Evolutionary conservation across 2,888 invertebrate genomes (phyloP).

Genomic region (Drosophila affinis): DNA sequence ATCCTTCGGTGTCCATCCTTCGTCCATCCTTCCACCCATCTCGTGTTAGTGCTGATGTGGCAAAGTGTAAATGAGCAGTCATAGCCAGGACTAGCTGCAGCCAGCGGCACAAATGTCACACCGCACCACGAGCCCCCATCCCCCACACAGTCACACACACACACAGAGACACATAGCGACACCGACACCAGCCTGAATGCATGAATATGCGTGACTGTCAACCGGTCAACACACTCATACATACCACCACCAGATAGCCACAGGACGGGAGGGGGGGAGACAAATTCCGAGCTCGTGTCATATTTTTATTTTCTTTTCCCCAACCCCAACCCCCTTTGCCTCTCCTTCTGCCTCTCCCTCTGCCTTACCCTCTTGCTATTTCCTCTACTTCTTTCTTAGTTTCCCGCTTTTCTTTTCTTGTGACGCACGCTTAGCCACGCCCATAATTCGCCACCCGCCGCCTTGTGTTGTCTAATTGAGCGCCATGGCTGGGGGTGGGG

Average conservation of each 20-base stretch:
- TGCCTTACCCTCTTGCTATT: not conserved
- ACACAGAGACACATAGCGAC: not conserved
- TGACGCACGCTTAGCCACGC: slow-evolving; percentile 1
- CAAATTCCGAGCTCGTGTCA: slow-evolving; percentile 45
- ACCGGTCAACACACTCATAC: slow-evolving; percentile 17
- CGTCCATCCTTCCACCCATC: not conserved
- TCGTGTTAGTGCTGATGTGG: slow-evolving; percentile 65
- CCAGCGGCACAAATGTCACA: slow-evolving; percentile 73
- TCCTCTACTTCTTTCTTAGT: not conserved
- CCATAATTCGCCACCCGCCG: slow-evolving; percentile 1
- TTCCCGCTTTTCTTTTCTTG: slow-evolving; percentile 4
- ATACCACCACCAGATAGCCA: not conserved
- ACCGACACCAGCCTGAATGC: slow-evolving; percentile 15
- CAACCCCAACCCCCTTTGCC: not conserved
- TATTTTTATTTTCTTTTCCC: slow-evolving; percentile 64
- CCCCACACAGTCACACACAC: not conserved
- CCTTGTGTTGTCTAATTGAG: slow-evolving; percentile 45
- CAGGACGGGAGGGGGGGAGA: not conserved
- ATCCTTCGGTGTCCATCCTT: not conserved
- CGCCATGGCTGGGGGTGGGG: too few species aligned
- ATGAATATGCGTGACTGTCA: slow-evolving; percentile 44
- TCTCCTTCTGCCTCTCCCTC: not conserved
- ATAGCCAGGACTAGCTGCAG: slow-evolving; percentile 59
- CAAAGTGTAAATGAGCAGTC: slow-evolving; percentile 78
- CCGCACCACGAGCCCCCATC: slow-evolving; percentile 5